phyloP scores from a whole-genome alignment of 2,797 vertebrate species.

The Phrynocephalus forsythii region DNA sequence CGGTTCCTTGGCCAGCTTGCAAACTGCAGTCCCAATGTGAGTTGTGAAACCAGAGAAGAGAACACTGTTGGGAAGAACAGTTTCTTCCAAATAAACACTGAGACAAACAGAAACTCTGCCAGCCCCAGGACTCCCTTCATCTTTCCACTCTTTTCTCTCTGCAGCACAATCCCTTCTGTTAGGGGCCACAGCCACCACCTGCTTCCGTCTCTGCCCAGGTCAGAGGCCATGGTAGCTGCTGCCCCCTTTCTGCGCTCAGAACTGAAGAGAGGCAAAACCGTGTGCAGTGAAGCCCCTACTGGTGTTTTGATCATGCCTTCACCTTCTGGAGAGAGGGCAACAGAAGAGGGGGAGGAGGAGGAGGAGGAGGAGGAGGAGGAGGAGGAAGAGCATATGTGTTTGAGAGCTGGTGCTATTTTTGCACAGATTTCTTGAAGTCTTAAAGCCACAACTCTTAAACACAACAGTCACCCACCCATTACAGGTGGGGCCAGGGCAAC shows the following conservation, averaged over 20 bases:
- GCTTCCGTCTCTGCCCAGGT: background rate
- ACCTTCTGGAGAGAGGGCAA: background rate
- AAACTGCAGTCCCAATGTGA: background rate
- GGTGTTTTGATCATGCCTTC: conserved; percentile 1
- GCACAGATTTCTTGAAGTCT: background rate
- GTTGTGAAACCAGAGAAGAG: conserved; percentile 52
- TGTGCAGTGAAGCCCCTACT: background rate
- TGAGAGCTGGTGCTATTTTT: background rate
- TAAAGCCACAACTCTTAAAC: background rate
- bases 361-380: no score
- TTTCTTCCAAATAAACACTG: conserved; percentile 14
- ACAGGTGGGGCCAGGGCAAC: no score
- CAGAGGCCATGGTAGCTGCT: background rate
- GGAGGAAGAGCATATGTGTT: background rate
- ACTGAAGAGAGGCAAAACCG: background rate
- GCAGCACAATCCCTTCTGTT: conserved; percentile 44
- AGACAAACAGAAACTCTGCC: background rate
- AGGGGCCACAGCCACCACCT: conserved; percentile 40
- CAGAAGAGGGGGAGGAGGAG: background rate
- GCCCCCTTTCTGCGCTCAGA: conserved; percentile 23
- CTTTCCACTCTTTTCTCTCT: conserved; percentile 49
- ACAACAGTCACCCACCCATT: background rate
- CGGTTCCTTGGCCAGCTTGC: conserved; percentile 35
- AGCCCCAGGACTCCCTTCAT: background rate
- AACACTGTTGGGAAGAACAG: conserved; percentile 16